These are phyloP conservation scores for Eospalax fontanierii DNA, from an alignment of 2,797 vertebrate genomes.

Conservation along the genomic window DNA sequence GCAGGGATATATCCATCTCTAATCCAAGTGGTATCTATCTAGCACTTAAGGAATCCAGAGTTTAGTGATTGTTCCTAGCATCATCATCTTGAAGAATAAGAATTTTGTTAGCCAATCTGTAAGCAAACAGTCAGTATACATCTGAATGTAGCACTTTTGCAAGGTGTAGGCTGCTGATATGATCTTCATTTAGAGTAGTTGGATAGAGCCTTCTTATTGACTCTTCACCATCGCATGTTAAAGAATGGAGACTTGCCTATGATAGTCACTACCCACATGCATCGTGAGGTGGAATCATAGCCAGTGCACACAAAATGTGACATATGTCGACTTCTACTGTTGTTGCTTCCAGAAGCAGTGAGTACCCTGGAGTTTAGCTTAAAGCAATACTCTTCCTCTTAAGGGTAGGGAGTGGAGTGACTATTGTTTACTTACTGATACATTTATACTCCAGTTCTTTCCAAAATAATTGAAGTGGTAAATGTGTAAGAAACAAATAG, in stretches of 20 bases:
- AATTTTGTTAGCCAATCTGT: background rate
- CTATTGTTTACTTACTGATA: background rate
- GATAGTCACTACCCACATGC: no score
- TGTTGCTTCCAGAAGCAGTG: background rate
- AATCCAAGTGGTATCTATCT: background rate
- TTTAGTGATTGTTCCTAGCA: background rate
- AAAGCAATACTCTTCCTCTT: background rate
- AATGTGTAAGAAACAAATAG: slow-evolving; percentile 39
- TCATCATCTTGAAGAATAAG: background rate
- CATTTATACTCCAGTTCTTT: background rate
- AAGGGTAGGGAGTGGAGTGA: background rate
- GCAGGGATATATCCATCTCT: background rate
- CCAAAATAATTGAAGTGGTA: background rate
- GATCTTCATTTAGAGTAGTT: background rate
- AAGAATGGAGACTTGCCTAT: background rate
- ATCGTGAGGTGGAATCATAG: background rate
- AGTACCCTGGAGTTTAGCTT: background rate
- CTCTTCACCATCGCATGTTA: no score
- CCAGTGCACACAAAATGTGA: background rate
- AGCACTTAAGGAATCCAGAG: background rate
- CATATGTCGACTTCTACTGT: background rate
- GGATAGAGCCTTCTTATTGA: background rate
- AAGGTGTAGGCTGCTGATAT: background rate
- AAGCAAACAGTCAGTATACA: background rate
- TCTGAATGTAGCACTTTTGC: background rate